Base-by-base conservation (phyloP, 1,140 invertebrate genomes). In the Brachionus rubens region DNA sequence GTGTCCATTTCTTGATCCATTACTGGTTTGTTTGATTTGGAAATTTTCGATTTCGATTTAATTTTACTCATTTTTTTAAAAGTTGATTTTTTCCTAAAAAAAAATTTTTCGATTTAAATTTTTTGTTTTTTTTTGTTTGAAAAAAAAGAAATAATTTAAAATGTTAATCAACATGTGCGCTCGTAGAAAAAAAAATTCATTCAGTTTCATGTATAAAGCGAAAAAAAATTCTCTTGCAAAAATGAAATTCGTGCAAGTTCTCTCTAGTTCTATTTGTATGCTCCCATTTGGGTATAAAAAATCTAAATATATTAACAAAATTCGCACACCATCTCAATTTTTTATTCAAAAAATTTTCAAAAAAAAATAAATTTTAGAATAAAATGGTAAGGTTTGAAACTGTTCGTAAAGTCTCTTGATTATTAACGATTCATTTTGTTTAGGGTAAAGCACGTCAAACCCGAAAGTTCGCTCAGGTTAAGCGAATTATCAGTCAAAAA, bases 381-480 rank as follows among this genome's bases (percentile, higher is more conserved):
- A 7, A 36, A 59, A 59, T 59, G 54, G 54, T 59, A 59, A 36
- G 30, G 5, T 59, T 21, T 41, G 26, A 59, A 26, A 12, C 9
- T 59, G 16, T 36, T 36, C 19, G 2, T 2, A n/a, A 30, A n/a
- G 19, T 59, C 19, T 19, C 3, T 41, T 7, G 12, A 9, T 40
- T n/a, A 36, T 33, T 16, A 19, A 0, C 19, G 43, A 19, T 24
- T 50, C 16, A 46, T 50, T 47, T 16, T 43, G 19, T 7, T 28
- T n/a, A 72, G 68, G 68, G 68, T 41, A 59, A 59, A 62, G 41
- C 40, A 33, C 56, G 33, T 30, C 40, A 59, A 43, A 59, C 52
- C 82, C 77, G 78, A 78, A 16, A 80, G 47, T 77, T 80, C 52
- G 78, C 41, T 28, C 47, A 76, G 52, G 56, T 77, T 2, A 77